A percentile compares a stretch with the other conserved stretches of the same genome.
phyloP scores from a whole-genome alignment of 2,113 vertebrate species.

The Eulacestoma nigropectus region DNA sequence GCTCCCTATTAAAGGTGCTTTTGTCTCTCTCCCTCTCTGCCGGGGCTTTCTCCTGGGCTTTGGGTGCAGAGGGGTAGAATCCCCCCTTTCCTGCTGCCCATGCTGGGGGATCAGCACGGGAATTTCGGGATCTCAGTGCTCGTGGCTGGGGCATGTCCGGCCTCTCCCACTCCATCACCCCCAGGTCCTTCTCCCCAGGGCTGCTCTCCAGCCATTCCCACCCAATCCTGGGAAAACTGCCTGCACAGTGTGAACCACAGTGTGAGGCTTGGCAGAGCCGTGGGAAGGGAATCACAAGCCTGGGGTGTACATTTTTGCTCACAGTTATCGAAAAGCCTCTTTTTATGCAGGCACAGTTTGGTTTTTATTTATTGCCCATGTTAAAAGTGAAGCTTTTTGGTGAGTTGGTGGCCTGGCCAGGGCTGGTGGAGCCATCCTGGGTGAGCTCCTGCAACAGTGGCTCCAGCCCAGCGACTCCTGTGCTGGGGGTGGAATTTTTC shows the following conservation, averaged over 20 bases:
- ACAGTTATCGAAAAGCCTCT: background rate
- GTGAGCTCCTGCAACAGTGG: accelerated
- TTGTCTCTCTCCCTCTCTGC: background rate
- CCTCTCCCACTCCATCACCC: background rate
- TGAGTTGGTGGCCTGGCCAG: background rate
- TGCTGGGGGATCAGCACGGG: too few relatives aligned
- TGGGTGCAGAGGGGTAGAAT: background rate
- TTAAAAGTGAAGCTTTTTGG: background rate
- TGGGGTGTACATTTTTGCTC: background rate
- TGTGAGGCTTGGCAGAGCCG: background rate
- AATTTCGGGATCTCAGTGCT: background rate
- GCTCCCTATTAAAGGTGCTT: background rate
- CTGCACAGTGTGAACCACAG: accelerated
- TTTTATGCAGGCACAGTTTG: background rate
- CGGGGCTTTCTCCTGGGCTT: background rate
- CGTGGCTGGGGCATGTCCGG: accelerated
- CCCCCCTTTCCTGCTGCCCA: background rate
- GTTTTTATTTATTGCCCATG: background rate
- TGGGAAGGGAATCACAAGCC: accelerated
- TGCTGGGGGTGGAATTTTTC: accelerated
- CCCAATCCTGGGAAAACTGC: background rate
- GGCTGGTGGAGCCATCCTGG: accelerated
- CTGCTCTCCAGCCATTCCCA: background rate
- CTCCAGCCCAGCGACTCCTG: accelerated
- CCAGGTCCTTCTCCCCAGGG: background rate